Conservation (phyloP, 2,113 vertebrate species). For the Lagenorhynchus albirostris region DNA sequence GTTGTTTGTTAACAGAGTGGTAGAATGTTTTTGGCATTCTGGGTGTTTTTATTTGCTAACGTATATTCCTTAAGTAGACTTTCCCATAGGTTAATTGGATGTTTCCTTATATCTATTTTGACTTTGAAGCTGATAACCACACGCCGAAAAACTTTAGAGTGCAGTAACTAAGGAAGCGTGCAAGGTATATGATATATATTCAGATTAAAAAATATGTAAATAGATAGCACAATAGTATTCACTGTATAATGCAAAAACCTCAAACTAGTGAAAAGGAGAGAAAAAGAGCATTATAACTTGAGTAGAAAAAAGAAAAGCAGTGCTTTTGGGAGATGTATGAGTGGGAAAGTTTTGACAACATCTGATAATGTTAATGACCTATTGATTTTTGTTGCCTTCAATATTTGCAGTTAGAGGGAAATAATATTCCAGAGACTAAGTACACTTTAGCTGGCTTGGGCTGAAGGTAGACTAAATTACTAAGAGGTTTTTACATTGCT, state of each 20-base stretch:
- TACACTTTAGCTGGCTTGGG: constrained; percentile 44
- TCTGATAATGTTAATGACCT: constrained; percentile 14
- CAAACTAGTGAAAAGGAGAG: background rate
- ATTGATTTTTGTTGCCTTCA: constrained; percentile 59
- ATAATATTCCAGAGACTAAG: constrained; percentile 41
- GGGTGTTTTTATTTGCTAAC: background rate
- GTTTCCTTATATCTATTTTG: constrained; percentile 33
- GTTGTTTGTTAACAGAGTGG: background rate
- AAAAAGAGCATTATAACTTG: background rate
- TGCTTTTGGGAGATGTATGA: background rate
- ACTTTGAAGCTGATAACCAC: background rate
- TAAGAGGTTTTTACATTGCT: constrained; percentile 58
- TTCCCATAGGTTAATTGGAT: background rate
- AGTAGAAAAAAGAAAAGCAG: background rate
- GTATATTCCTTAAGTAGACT: background rate
- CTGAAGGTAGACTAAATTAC: constrained; percentile 11
- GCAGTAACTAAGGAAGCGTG: background rate
- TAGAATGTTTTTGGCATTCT: background rate
- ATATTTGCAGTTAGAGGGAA: constrained; percentile 18
- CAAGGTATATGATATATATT: background rate
- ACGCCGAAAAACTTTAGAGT: constrained; percentile 9
- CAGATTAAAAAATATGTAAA: background rate
- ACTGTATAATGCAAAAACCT: background rate
- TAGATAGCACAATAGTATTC: background rate
- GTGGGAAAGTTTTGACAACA: background rate